Evolutionary conservation across 37 sponge, comb jelly and placozoan genomes (phyloP), one percentile per base, ranked within the genome.

Genomic region (Tethya wilhelma): DNA sequence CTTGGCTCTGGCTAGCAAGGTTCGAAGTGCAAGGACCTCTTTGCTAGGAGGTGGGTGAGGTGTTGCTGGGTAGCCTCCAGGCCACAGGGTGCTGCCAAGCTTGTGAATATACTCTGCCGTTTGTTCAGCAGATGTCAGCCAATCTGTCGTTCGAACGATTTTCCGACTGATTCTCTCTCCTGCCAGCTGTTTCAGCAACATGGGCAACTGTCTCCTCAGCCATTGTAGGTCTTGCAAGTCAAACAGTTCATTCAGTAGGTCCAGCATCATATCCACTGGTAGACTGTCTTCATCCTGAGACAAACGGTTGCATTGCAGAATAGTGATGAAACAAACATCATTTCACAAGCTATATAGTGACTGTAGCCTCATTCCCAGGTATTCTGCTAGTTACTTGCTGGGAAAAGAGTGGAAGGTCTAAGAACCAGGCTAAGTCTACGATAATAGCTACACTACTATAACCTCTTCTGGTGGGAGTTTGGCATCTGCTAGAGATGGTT

Each of bases 201-300:
- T 39, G 29, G 77, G 44, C 30, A 90, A 56, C 30, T 90, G 91
- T 12, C 91, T 58, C 11, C 82, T 82, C 23, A 90, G 68, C 88
- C 91, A 85, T 4, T 55, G 70, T 5, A 67, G 37, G 39, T 74
- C 78, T n/a, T 74, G 29, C 29, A 90, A 43, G 65, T 85, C 91
- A 80, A 90, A 90, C 56, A 90, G 65, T 57, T 90, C 89, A 44
- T 90, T 87, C 33, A 90, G 60, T 44, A 90, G 73, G 1, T 38
- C 55, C 29, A 90, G 58, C 38, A 86, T 44, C 38, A 90, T 58
- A 2, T 75, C 67, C 34, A 90, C 86, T 17, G 86, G 82, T 2
- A 86, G 33, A 44, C 79, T 76, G 34, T 89, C 90, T 41, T 89
- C 90, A 69, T 89, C 90, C 82, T 87, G 78, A n/a, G n/a, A n/a